Conservation (phyloP, 2,113 vertebrate species). For the Australoheros scitulus region DNA sequence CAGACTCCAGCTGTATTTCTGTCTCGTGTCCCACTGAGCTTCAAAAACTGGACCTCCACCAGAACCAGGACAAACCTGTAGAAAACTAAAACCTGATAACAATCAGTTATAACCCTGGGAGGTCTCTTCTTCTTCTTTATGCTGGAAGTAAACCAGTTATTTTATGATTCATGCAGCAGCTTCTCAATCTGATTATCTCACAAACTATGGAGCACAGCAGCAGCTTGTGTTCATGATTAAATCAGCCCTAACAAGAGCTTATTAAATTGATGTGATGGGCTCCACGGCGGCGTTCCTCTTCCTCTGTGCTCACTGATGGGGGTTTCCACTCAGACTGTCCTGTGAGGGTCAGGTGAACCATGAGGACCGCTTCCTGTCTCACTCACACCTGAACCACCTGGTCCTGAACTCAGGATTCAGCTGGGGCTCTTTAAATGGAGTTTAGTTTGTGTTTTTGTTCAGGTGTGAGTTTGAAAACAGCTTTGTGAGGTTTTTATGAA, state of each 20-base stretch:
- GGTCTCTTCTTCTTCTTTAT: not conserved
- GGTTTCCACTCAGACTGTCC: constrained; percentile 18
- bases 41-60: not conserved
- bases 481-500: not conserved
- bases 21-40: not conserved
- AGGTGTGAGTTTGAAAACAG: not conserved
- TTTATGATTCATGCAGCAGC: constrained; percentile 35
- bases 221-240: constrained; percentile 48
- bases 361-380: not conserved
- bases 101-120: not conserved
- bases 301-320: constrained; percentile 1
- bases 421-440: not conserved
- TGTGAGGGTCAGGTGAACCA: not conserved
- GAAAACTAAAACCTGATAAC: not conserved
- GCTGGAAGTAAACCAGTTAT: constrained; percentile 34
- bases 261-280: constrained; percentile 56
- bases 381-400: not conserved
- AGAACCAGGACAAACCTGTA: not conserved
- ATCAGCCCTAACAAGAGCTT: constrained; percentile 51
- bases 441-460: not conserved
- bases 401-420: not conserved
- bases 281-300: constrained; percentile 26
- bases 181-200: constrained; percentile 44
- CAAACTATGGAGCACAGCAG: constrained; percentile 36
- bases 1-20: not conserved